Percentiles rank a stretch among this genome's conserved stretches.
Conservation (phyloP, 1,140 invertebrate species). For the Drosophila pseudoobscura region DNA sequence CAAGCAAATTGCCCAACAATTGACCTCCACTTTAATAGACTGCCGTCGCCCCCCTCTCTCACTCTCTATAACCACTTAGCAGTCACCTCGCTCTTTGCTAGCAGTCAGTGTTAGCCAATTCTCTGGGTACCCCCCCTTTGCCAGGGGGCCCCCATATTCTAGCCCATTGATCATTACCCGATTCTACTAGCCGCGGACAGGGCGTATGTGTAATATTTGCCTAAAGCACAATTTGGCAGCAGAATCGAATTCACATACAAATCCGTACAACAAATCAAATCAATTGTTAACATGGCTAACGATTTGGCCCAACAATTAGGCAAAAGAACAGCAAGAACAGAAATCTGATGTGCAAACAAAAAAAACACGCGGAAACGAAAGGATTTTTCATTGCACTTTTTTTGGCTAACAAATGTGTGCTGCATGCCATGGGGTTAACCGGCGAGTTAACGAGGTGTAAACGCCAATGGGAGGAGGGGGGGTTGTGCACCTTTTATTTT, state of each 20-base stretch:
- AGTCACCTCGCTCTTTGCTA: slow-evolving; percentile 23
- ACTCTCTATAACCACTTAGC: slow-evolving; percentile 27
- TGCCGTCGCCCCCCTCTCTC: slow-evolving; percentile 18
- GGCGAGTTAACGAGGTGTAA: neutral
- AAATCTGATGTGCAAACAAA: neutral
- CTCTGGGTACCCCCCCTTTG: neutral
- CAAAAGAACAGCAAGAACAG: slow-evolving; percentile 1
- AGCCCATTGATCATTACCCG: slow-evolving; percentile 18
- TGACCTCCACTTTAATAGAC: slow-evolving; percentile 51
- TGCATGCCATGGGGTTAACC: slow-evolving; percentile 43
- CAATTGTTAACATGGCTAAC: slow-evolving; percentile 44
- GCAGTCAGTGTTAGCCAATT: neutral
- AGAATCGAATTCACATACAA: slow-evolving; percentile 28
- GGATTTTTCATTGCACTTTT: slow-evolving; percentile 43
- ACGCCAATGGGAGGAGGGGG: slow-evolving; percentile 16
- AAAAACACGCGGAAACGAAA: slow-evolving; percentile 41
- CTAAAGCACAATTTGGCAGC: slow-evolving; percentile 44
- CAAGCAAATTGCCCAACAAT: slow-evolving; percentile 43
- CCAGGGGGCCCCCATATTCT: too few relatives aligned
- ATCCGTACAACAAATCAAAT: slow-evolving; percentile 45
- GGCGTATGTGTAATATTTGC: slow-evolving; percentile 60
- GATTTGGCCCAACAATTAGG: slow-evolving; percentile 47
- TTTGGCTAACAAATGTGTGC: slow-evolving; percentile 21
- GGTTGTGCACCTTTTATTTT: slow-evolving; percentile 51
- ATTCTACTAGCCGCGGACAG: slow-evolving; percentile 7